Conservation (phyloP, 1,140 invertebrate species). For the Aphelenchoides besseyi region DNA sequence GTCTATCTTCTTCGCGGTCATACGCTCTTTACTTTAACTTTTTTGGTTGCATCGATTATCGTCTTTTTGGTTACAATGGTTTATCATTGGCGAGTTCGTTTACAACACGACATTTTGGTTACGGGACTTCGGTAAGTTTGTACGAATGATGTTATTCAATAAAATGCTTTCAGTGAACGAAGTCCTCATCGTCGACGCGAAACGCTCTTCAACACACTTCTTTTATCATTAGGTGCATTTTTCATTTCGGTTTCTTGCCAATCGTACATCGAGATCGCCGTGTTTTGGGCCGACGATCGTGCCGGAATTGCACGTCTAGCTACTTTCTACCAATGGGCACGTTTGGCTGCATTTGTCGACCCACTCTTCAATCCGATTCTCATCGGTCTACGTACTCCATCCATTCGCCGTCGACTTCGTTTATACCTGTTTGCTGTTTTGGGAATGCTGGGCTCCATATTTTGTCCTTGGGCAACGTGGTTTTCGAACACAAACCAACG, state of each 20-base stretch:
- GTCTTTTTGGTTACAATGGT: conserved; percentile 54
- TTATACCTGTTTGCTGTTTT: conserved; percentile 29
- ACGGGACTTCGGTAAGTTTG: conserved; percentile 19
- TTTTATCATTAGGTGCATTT: conserved; percentile 59
- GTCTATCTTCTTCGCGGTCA: conserved; percentile 60
- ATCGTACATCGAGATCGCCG: conserved; percentile 60
- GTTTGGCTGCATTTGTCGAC: conserved; percentile 57
- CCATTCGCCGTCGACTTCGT: conserved; percentile 47
- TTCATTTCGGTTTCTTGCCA: conserved; percentile 59
- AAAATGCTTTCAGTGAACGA: conserved; percentile 45
- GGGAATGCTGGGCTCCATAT: conserved; percentile 23
- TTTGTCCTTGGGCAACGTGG: conserved; percentile 36
- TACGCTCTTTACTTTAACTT: conserved; percentile 58
- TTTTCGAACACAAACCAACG: conserved; percentile 8
- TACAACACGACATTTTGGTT: conserved; percentile 53
- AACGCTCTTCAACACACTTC: conserved; percentile 58
- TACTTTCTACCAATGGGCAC: conserved; percentile 31
- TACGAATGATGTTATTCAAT: conserved; percentile 7
- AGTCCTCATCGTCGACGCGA: conserved; percentile 55
- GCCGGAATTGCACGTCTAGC: conserved; percentile 47
- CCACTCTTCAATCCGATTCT: conserved; percentile 57
- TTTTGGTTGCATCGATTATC: conserved; percentile 55
- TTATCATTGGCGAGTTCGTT: conserved; percentile 54
- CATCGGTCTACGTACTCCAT: conserved; percentile 55
- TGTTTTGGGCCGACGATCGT: conserved; percentile 59